Conservation (phyloP, 2,113 vertebrate genomes). For the Silurus asotus region DNA sequence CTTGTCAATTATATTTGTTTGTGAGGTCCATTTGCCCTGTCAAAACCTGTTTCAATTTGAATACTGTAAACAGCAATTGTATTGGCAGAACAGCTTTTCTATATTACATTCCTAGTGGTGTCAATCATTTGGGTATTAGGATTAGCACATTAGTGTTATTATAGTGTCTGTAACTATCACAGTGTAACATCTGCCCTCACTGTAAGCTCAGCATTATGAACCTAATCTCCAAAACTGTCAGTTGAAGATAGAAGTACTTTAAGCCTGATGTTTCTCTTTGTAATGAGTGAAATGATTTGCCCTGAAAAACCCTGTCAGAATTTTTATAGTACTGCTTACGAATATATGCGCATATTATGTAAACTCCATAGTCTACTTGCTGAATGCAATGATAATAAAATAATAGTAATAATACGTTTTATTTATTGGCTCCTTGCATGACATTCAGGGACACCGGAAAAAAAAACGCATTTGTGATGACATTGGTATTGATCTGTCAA, state of each 20-base stretch:
- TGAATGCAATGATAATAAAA: too few species aligned
- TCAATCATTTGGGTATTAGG: conserved; percentile 41
- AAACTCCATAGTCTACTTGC: not conserved
- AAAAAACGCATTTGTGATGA: not conserved
- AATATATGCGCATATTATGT: not conserved
- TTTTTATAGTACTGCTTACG: not conserved
- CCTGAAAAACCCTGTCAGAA: conserved; percentile 47
- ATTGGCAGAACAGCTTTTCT: not conserved
- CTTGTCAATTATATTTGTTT: not conserved
- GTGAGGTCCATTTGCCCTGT: not conserved
- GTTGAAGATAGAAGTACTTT: conserved; percentile 87
- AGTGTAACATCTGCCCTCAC: conserved; percentile 79
- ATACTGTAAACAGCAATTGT: not conserved
- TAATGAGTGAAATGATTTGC: conserved; percentile 82
- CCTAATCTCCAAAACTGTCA: conserved; percentile 85
- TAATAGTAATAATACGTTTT: too few species aligned
- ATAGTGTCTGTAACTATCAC: conserved; percentile 82
- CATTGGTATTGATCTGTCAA: not conserved
- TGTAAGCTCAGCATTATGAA: conserved; percentile 81
- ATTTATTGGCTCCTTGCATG: too few species aligned
- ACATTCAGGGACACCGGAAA: too few species aligned
- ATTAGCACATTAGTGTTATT: conserved; percentile 66
- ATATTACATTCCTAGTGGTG: not conserved
- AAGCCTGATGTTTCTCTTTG: conserved; percentile 84
- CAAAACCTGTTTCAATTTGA: not conserved